These are phyloP conservation scores for Dicyrtomina minuta DNA, from an alignment of 2,888 invertebrate genomes.

Conservation along the genomic window DNA sequence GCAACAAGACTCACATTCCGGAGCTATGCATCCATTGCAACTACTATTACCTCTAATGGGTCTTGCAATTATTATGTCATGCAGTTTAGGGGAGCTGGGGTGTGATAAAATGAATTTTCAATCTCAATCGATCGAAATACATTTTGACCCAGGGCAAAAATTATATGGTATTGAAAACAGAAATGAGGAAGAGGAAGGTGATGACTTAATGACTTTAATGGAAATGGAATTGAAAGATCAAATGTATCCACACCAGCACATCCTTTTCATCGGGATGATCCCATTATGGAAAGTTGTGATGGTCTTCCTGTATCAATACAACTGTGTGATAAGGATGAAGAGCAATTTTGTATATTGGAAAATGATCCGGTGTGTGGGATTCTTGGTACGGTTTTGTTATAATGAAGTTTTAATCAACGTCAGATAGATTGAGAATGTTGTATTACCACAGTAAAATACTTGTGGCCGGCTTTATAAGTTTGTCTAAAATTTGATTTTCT, in stretches of 20 bases:
- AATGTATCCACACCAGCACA: conserved; percentile 39
- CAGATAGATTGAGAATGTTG: not conserved
- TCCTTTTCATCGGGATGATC: conserved; percentile 40
- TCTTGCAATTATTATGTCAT: too few species aligned
- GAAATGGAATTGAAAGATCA: conserved; percentile 5
- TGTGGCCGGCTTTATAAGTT: too few species aligned
- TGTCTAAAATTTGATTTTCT: too few species aligned
- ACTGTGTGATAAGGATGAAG: conserved; percentile 57
- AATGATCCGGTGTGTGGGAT: conserved; percentile 69
- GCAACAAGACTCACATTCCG: conserved; percentile 6
- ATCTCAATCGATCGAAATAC: conserved; percentile 38
- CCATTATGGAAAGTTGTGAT: conserved; percentile 46
- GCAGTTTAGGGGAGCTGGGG: too few species aligned
- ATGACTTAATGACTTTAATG: not conserved
- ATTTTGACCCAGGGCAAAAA: conserved; percentile 50
- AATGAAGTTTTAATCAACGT: not conserved
- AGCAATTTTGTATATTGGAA: conserved; percentile 80
- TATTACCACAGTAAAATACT: too few species aligned
- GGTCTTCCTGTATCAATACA: conserved; percentile 51
- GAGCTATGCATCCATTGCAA: not conserved
- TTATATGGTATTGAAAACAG: not conserved
- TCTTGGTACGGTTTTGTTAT: conserved; percentile 56
- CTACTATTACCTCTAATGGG: too few species aligned
- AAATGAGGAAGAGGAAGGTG: conserved; percentile 14
- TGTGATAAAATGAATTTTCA: too few species aligned